phyloP scores from a whole-genome alignment of 2,888 invertebrate genomes.

The Camponotus fellah region DNA sequence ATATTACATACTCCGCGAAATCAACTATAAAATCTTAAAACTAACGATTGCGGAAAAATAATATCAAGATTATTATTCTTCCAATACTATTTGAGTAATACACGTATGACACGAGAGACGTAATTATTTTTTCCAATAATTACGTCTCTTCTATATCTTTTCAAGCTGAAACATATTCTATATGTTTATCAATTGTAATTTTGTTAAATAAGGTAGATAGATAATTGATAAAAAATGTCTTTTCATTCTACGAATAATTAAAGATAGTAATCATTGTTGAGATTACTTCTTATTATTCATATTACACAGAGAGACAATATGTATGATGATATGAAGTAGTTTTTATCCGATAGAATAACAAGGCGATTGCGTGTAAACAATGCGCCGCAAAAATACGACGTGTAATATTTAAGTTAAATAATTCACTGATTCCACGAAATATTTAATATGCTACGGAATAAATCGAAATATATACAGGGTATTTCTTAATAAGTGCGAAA shows the following conservation, averaged over 20 bases:
- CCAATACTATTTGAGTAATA: neutral
- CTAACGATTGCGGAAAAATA: conserved; percentile 27
- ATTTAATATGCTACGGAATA: no score
- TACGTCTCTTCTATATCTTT: neutral
- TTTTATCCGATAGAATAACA: no score
- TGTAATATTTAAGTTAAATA: no score
- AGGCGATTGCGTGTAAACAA: no score
- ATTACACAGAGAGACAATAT: no score
- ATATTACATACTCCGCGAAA: conserved; percentile 58
- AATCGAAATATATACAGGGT: no score
- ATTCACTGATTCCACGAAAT: no score
- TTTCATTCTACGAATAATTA: neutral
- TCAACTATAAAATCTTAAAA: conserved; percentile 8
- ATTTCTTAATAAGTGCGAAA: no score
- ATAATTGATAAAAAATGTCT: neutral
- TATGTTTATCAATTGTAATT: neutral
- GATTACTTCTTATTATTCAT: neutral
- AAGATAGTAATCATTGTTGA: neutral
- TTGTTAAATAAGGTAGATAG: neutral
- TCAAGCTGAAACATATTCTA: neutral
- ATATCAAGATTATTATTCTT: neutral
- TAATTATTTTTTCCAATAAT: neutral
- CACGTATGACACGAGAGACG: no score
- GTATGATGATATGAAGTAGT: no score
- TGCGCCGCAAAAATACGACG: no score